A percentile compares a stretch with the other conserved stretches of the same genome.
Conservation (phyloP, 2,797 vertebrate genomes). For the Mareca strepera region DNA sequence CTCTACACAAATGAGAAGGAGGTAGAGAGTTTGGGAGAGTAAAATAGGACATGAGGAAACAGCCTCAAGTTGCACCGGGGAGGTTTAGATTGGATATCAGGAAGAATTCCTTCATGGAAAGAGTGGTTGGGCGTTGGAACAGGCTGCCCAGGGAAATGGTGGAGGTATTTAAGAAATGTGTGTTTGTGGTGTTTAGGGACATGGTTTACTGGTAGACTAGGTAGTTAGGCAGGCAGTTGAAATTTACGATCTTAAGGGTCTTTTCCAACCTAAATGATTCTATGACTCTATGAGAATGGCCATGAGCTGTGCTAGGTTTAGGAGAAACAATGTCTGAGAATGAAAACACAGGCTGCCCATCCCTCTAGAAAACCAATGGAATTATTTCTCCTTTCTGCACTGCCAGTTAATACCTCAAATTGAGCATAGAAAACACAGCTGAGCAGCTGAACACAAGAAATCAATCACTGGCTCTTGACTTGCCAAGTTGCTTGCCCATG, state of each 20-base stretch:
- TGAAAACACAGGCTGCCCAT: neutral
- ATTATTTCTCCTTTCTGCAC: neutral
- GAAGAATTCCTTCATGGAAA: neutral
- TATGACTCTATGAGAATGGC: neutral
- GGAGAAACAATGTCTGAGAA: neutral
- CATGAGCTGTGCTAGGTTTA: neutral
- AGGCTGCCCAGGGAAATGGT: neutral
- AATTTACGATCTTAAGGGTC: neutral
- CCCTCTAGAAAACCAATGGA: neutral
- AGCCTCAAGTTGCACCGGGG: neutral
- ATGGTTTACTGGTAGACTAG: neutral
- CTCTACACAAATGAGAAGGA: neutral
- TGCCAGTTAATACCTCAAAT: neutral
- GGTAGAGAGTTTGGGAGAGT: neutral
- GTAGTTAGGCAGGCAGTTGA: neutral
- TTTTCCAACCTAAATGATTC: neutral
- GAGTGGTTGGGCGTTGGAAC: neutral
- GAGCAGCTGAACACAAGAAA: neutral
- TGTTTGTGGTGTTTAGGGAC: neutral
- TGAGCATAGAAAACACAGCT: neutral
- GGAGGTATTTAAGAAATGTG: neutral
- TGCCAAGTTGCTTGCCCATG: constrained; percentile 80
- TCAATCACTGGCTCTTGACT: neutral
- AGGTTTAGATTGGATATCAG: neutral
- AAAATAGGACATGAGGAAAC: neutral